Evolutionary conservation across 2,113 vertebrate species (phyloP).

Genomic region (Petromus typicus): DNA sequence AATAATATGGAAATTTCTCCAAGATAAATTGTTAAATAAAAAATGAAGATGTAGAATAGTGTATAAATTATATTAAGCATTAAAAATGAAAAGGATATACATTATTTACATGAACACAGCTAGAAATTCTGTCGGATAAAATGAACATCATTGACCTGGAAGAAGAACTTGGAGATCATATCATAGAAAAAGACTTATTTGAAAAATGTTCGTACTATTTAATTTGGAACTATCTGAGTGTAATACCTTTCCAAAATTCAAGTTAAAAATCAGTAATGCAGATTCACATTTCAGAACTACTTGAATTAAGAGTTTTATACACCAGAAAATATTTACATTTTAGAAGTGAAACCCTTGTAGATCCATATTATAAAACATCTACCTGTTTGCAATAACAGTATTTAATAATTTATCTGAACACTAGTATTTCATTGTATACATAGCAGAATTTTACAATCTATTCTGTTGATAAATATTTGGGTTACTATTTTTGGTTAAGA

Average conservation of each 20-base stretch:
- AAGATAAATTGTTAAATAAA: conserved; percentile 42
- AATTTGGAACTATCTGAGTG: background rate
- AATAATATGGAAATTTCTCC: background rate
- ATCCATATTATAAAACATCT: conserved; percentile 39
- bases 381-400: background rate
- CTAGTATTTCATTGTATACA: background rate
- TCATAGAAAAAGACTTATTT: background rate
- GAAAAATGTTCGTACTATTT: background rate
- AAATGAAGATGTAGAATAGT: background rate
- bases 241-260: conserved; percentile 30
- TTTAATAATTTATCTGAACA: background rate
- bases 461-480: background rate
- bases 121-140: conserved; percentile 22
- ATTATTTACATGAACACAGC: background rate
- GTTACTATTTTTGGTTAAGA: background rate
- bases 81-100: background rate
- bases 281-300: conserved; percentile 34
- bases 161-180: background rate
- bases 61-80: background rate
- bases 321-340: background rate
- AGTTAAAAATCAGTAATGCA: background rate
- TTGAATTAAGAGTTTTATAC: background rate
- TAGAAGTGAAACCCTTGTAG: conserved; percentile 1
- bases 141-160: background rate
- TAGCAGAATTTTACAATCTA: background rate